phyloP scores from a whole-genome alignment of 2,888 invertebrate species.

The Lysandra bellargus region DNA sequence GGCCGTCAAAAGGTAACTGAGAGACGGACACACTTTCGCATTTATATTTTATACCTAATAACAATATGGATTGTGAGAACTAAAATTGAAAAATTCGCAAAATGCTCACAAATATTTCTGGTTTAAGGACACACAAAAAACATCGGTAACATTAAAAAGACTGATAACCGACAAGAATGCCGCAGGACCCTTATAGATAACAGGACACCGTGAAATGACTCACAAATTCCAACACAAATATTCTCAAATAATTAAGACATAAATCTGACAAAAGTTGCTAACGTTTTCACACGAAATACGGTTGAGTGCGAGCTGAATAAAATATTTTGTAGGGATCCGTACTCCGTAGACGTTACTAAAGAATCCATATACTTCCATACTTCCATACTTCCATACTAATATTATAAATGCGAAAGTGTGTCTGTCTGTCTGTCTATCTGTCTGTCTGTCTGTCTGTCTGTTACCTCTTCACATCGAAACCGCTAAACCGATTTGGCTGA shows the following conservation, averaged over 20 bases:
- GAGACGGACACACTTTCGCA: too few species aligned
- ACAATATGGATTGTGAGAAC: neutral
- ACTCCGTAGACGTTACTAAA: too few species aligned
- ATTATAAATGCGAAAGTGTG: too few species aligned
- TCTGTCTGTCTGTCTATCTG: too few species aligned
- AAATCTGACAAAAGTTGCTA: constrained; percentile 24
- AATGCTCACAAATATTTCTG: neutral
- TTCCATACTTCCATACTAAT: too few species aligned
- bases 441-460: too few species aligned
- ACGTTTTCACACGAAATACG: neutral
- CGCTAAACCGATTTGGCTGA: too few species aligned
- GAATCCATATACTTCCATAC: too few species aligned
- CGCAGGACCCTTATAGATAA: constrained; percentile 18
- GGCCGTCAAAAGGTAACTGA: too few species aligned
- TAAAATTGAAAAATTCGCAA: neutral
- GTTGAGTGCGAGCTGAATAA: neutral
- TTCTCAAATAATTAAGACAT: constrained; percentile 25
- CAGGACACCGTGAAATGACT: constrained; percentile 24
- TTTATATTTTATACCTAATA: too few species aligned
- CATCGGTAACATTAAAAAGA: constrained; percentile 11
- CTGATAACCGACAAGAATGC: constrained; percentile 10
- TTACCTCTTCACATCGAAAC: too few species aligned
- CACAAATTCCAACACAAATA: constrained; percentile 14
- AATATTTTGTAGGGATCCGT: neutral
- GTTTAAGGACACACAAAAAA: neutral